Base-by-base conservation (phyloP, 1,140 invertebrate genomes). In the Drosophila rhopaloa region DNA sequence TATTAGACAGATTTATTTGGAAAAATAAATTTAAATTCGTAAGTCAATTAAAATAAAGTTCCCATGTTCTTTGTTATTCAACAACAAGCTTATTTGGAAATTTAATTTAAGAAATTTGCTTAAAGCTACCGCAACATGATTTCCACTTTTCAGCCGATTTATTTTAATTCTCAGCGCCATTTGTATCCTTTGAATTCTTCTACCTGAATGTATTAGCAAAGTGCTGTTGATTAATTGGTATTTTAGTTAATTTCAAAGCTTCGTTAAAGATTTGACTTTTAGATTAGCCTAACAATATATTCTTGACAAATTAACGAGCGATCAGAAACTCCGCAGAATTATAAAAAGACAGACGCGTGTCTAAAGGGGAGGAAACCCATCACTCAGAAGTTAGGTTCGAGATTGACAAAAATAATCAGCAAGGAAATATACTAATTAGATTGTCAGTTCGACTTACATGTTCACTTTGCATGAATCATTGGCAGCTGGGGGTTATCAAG, bases 401-500 rank as follows among this genome's bases (percentile, higher is more conserved):
- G 35, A 38, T 29, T 53, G 8, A n/a, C n/a, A n/a, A 35, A 63
- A 55, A 56, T 13, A 41, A 14, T 7, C 55, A 37, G 8, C 24
- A 47, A 57, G 46, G 43, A 68, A 60, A 76, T 62, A 44, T 68
- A 56, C 14, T 53, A 63, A 41, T 72, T 76, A 40, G 55, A 66
- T 16, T 16, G 29, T 47, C 32, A 53, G 54, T n/a, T 71, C n/a
- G 11, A 35, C 27, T 73, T 44, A 24, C 35, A 43, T 50, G 56
- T 59, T 37, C 29, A 38, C 32, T 35, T 46, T 27, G 56, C 38
- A 47, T 65, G 75, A 56, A 40, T 68, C 71, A 65, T 47, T 7
- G 63, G 16, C 81, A 74, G 62, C 77, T 81, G 81, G 38, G 44
- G 79, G 43, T 82, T 82, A 82, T 82, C 79, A 77, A 57, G 27